These are phyloP conservation scores for Trileptium ribeirensis DNA, from an alignment of 2,888 invertebrate species.

Conservation along the genomic window DNA sequence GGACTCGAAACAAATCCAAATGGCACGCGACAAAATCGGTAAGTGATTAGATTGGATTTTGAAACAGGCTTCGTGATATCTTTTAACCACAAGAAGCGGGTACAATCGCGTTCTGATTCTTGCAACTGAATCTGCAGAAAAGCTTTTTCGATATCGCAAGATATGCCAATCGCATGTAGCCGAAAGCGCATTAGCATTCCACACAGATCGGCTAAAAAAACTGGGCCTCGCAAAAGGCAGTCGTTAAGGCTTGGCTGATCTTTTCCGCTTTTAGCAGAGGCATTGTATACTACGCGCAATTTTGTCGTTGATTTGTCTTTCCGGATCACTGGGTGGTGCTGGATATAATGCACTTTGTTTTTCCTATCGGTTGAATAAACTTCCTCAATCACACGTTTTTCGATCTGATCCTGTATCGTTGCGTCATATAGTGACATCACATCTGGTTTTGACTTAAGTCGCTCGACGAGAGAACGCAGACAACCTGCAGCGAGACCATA, in stretches of 20 bases:
- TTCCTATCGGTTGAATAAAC: background rate
- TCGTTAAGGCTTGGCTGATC: slow-evolving; percentile 31
- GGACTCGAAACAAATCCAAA: slow-evolving; percentile 20
- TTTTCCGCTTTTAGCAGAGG: slow-evolving; percentile 17
- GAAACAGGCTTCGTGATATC: too few species aligned
- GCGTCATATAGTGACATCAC: slow-evolving; percentile 19
- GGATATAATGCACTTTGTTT: slow-evolving; percentile 28
- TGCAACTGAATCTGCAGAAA: too few species aligned
- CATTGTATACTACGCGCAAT: slow-evolving; percentile 40
- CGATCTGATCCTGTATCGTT: slow-evolving; percentile 18
- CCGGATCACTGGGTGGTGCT: slow-evolving; percentile 31
- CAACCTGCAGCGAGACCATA: background rate
- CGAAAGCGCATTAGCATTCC: slow-evolving; percentile 31
- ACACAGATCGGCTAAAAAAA: slow-evolving; percentile 25
- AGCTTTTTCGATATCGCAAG: slow-evolving; percentile 12
- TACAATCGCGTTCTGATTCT: slow-evolving; percentile 27
- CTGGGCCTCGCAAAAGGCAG: slow-evolving; percentile 31
- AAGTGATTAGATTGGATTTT: too few species aligned
- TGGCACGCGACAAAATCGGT: background rate
- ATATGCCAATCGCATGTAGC: slow-evolving; percentile 27
- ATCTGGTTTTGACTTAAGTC: background rate
- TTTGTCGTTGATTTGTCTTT: slow-evolving; percentile 31
- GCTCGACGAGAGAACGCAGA: background rate
- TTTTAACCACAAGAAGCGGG: slow-evolving; percentile 32
- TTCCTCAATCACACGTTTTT: slow-evolving; percentile 24